Percentiles rank a stretch among this genome's conserved stretches.
phyloP scores from a whole-genome alignment of 1,140 invertebrate species.

The Zaprionus capensis region DNA sequence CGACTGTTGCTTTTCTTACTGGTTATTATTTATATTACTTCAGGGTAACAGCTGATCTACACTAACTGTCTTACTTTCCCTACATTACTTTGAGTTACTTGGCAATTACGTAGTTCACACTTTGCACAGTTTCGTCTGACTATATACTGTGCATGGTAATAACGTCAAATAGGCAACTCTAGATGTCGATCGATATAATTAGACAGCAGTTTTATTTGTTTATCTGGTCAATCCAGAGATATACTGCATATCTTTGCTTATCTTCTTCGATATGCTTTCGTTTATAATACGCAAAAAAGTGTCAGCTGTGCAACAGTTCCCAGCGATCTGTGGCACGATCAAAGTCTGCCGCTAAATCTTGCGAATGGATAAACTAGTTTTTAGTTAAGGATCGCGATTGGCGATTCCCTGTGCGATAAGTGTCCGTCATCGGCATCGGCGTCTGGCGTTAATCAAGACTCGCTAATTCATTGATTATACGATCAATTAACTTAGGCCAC shows the following conservation, averaged over 20 bases:
- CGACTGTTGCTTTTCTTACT: too few species aligned
- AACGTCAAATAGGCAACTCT: background rate
- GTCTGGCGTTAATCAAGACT: constrained; percentile 25
- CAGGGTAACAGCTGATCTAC: background rate
- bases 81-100: background rate
- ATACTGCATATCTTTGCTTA: too few species aligned
- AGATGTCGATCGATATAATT: background rate
- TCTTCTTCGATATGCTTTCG: background rate
- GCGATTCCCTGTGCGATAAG: background rate
- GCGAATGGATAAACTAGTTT: background rate
- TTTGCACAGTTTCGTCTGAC: background rate
- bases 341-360: background rate
- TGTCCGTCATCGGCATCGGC: constrained; percentile 24
- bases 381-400: constrained; percentile 5
- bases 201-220: background rate
- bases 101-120: background rate
- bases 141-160: background rate
- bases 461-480: constrained; percentile 42
- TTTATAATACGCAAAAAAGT: background rate
- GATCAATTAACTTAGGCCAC: constrained; percentile 37
- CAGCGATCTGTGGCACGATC: background rate
- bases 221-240: background rate
- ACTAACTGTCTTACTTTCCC: background rate
- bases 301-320: background rate
- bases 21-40: background rate